Conservation (phyloP, 2,113 vertebrate species). For the Albula goreensis region DNA sequence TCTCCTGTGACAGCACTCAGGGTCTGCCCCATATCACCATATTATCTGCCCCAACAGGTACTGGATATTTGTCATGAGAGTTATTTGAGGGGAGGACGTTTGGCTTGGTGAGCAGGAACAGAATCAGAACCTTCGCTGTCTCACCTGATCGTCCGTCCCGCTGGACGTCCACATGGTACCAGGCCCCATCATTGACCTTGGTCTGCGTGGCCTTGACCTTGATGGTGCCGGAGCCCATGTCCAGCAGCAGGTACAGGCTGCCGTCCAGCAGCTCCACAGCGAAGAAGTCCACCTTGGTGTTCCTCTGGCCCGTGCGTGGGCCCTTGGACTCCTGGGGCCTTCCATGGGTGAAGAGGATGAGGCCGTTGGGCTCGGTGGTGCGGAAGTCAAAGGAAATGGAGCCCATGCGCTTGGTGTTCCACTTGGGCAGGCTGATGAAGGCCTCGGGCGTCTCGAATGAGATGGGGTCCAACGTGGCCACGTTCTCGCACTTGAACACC, state of each 20-base stretch:
- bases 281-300: conserved; percentile 96
- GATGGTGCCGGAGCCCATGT: conserved; percentile 97
- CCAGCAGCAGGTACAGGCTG: conserved; percentile 87
- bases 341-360: conserved; percentile 95
- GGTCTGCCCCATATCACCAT: too few species aligned
- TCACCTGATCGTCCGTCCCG: conserved; percentile 93
- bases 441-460: conserved; percentile 94
- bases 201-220: conserved; percentile 95
- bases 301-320: conserved; percentile 80
- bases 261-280: conserved; percentile 93
- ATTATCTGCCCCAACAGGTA: not conserved
- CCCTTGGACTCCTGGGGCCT: conserved; percentile 90
- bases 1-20: too few species aligned
- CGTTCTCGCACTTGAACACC: conserved; percentile 93
- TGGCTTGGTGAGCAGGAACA: not conserved
- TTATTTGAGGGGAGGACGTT: not conserved
- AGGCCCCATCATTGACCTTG: conserved; percentile 92
- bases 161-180: conserved; percentile 98
- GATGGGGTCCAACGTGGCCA: conserved; percentile 93
- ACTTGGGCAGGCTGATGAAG: conserved; percentile 90
- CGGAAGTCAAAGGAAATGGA: conserved; percentile 97
- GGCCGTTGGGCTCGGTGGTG: conserved; percentile 90
- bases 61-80: not conserved
- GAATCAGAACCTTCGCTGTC: conserved; percentile 1
- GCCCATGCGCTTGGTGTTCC: conserved; percentile 96